Evolutionary conservation across 2,797 vertebrate genomes (phyloP).

Genomic region (Anniella stebbinsi): DNA sequence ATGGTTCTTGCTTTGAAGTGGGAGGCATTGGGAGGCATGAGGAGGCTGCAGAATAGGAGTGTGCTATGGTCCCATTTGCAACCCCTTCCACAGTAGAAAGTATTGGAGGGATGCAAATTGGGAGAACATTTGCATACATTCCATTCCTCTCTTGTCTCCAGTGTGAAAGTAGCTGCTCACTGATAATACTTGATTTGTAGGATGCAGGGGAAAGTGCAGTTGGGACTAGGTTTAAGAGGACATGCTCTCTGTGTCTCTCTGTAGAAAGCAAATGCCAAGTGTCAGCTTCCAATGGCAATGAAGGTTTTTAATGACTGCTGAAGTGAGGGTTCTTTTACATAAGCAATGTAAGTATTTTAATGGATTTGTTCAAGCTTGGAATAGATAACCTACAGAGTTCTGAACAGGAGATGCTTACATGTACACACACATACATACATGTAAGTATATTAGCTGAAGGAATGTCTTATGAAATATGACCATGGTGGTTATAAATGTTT

Average conservation of each 20-base stretch:
- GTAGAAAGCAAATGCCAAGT: rapidly evolving
- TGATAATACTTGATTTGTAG: not conserved
- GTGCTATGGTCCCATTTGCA: not conserved
- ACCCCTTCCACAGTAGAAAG: not conserved
- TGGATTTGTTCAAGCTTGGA: not conserved
- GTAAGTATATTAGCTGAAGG: no score
- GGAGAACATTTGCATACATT: not conserved
- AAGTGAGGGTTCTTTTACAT: not conserved
- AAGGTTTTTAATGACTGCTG: not conserved
- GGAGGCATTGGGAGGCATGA: not conserved
- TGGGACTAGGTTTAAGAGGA: not conserved
- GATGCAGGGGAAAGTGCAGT: not conserved
- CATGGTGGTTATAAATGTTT: no score
- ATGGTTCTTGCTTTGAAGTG: not conserved
- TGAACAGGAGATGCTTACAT: not conserved
- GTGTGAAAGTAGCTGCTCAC: not conserved
- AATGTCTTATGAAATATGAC: no score
- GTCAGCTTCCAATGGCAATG: not conserved
- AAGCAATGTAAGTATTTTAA: not conserved
- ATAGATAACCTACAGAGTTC: not conserved
- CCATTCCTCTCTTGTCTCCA: not conserved
- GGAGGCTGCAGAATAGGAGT: not conserved
- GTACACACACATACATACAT: no score
- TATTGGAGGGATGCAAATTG: not conserved
- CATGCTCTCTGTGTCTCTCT: not conserved